Evolutionary conservation across 2,113 vertebrate species (phyloP).

Genomic region (Pelecanus crispus): DNA sequence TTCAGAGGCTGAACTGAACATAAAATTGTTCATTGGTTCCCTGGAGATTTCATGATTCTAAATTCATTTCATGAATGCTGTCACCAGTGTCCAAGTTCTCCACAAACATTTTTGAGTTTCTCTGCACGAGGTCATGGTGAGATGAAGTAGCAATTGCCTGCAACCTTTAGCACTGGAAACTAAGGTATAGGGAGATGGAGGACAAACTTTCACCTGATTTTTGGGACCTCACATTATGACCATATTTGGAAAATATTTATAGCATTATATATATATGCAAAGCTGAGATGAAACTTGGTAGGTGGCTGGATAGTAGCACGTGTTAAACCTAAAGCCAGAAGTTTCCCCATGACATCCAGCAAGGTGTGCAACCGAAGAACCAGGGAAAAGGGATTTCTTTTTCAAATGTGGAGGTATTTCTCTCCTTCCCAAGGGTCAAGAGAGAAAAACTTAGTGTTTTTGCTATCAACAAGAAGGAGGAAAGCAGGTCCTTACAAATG

Average conservation of each 20-base stretch:
- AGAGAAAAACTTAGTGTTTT: background rate
- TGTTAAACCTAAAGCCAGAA: background rate
- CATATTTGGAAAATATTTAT: background rate
- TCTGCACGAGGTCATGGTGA: fast-evolving
- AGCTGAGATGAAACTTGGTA: background rate
- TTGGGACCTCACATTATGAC: background rate
- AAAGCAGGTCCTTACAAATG: background rate
- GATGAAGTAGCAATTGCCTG: background rate
- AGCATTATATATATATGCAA: background rate
- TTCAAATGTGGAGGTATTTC: background rate
- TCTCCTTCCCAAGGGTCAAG: background rate
- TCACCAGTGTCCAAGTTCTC: background rate
- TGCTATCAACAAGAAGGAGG: background rate
- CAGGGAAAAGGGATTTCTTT: background rate
- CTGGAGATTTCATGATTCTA: background rate
- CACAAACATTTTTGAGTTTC: background rate
- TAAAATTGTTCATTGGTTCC: background rate
- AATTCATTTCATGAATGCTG: fast-evolving
- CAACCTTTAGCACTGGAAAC: background rate
- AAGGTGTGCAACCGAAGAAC: background rate
- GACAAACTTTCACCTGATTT: background rate
- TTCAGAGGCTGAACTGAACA: background rate
- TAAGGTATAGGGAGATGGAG: background rate
- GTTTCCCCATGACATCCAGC: background rate
- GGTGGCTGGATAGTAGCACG: background rate